Evolutionary conservation across 2,888 invertebrate species (phyloP).

Genomic region (Syrphus vitripennis): DNA sequence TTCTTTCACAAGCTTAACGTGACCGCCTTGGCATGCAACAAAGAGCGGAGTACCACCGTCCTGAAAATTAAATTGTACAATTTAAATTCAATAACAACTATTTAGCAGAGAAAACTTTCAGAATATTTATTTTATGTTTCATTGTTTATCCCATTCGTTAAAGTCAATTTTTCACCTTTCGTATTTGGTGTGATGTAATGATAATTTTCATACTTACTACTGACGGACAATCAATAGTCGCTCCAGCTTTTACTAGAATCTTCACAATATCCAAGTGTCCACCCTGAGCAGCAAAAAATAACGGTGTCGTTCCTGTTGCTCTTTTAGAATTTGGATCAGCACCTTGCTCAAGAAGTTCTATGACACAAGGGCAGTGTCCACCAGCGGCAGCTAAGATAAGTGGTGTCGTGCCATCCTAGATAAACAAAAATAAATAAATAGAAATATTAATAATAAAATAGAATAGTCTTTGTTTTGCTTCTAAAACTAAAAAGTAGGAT

Average conservation of each 20-base stretch:
- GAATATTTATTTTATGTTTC: no score
- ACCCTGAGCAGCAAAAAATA: slow-evolving; percentile 97
- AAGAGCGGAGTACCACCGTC: slow-evolving; percentile 98
- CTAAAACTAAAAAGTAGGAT: no score
- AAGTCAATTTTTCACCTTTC: background rate
- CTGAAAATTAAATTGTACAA: no score
- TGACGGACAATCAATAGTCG: slow-evolving; percentile 89
- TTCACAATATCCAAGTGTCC: slow-evolving; percentile 92
- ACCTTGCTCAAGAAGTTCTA: slow-evolving; percentile 93
- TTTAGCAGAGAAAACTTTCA: no score
- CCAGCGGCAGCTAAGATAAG: slow-evolving; percentile 95
- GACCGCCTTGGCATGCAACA: slow-evolving; percentile 94
- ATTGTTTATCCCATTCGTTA: no score
- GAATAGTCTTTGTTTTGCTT: no score
- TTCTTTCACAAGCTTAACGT: slow-evolving; percentile 92
- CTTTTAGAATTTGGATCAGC: slow-evolving; percentile 93
- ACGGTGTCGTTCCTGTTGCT: slow-evolving; percentile 94
- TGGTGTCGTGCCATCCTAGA: slow-evolving; percentile 97
- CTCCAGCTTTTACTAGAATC: slow-evolving; percentile 89
- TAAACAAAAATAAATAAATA: slow-evolving; percentile 61
- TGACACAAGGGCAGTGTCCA: slow-evolving; percentile 93
- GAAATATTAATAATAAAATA: no score
- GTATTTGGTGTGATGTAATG: background rate
- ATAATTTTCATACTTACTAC: slow-evolving; percentile 83
- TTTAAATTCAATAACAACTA: no score